A percentile compares a stretch with the other conserved stretches of the same genome.
Conservation (phyloP, 2,888 invertebrate genomes). For the Caenorhabditis parvicauda region DNA sequence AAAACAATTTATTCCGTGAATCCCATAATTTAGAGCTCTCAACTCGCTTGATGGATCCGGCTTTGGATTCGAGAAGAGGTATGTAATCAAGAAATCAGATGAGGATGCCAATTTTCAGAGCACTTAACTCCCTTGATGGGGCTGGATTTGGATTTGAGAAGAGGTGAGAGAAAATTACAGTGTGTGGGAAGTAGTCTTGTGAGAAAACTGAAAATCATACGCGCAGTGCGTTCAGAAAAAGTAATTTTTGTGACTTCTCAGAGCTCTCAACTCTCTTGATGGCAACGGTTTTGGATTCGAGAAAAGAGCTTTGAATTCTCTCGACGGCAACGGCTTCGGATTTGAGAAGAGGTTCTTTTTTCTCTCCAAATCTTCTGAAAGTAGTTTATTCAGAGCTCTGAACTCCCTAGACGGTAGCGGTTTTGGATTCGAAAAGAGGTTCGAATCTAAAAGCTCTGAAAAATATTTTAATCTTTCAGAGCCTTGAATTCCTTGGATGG, state of each 20-base stretch:
- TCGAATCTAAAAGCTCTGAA: slow-evolving; percentile 1
- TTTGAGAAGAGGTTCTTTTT: slow-evolving; percentile 32
- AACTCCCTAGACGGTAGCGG: slow-evolving; percentile 33
- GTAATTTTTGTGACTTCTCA: slow-evolving; percentile 15
- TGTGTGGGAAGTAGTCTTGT: too few relatives aligned
- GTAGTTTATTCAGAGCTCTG: slow-evolving; percentile 18
- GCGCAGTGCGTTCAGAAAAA: slow-evolving; percentile 7
- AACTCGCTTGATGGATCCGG: slow-evolving; percentile 25
- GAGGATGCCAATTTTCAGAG: background rate
- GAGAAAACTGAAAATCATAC: background rate
- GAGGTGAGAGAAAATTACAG: slow-evolving; percentile 9
- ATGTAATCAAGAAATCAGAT: background rate
- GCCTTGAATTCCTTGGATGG: slow-evolving; percentile 36
- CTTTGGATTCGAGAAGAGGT: slow-evolving; percentile 23
- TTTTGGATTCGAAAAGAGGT: slow-evolving; percentile 31
- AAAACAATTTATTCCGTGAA: background rate
- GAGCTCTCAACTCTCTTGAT: too few relatives aligned
- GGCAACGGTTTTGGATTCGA: slow-evolving; percentile 40
- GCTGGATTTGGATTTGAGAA: slow-evolving; percentile 26
- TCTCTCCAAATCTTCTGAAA: too few relatives aligned
- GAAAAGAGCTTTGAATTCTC: slow-evolving; percentile 33
- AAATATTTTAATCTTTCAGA: slow-evolving; percentile 4
- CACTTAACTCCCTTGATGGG: slow-evolving; percentile 31
- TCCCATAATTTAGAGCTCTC: slow-evolving; percentile 8
- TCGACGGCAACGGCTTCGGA: slow-evolving; percentile 35